Base-by-base conservation (phyloP, 2,797 vertebrate species). In the Stomatorhinus walkeri region DNA sequence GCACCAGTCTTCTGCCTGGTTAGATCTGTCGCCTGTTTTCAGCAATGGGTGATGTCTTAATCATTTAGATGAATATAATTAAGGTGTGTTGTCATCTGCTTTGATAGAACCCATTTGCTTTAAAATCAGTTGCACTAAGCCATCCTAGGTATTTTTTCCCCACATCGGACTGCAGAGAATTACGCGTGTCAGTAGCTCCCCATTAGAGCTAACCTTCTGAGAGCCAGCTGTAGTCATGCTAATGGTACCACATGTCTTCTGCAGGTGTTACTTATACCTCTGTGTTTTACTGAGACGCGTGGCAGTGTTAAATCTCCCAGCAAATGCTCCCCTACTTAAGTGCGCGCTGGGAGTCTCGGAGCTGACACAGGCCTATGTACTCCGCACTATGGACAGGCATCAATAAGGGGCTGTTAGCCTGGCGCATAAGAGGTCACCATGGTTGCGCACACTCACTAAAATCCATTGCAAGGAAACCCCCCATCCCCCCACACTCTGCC, bases 91-190 rank as follows among this genome's bases (percentile, higher is more conserved):
- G 51, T 87, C 85, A 87, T 51, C 7, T 28, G 32, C 81, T 84
- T 84, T 87, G 85, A 87, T 56, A 43, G 85, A 56, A 56, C 84
- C 49, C 48, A 85, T 85, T 87, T 87, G 84, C 84, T 86, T 54
- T 86, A 52, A 49, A 16, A 36, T 86, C 48, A 28, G 14, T 54
- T 19, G 28, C 8, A 32, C 85, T 56, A n/a, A n/a, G 76, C 76
- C 40, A 81, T 81, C 76, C 76, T 81, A 46, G 40, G 76, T 81
- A n/a, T 81, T 81, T n/a, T 79, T 81, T n/a, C 40, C 28, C 76
- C 76, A 81, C 76, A n/a, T 79, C 9, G 76, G 76, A 84, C 81
- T 48, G 43, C 46, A 49, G 48, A 51, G 52, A 87, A 87, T 59
- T 59, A 56, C 46, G 14, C 19, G 49, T 87, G 85, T 87, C 85